Evolutionary conservation across 1,140 invertebrate genomes (phyloP).

Genomic region (Drosophila pandora): DNA sequence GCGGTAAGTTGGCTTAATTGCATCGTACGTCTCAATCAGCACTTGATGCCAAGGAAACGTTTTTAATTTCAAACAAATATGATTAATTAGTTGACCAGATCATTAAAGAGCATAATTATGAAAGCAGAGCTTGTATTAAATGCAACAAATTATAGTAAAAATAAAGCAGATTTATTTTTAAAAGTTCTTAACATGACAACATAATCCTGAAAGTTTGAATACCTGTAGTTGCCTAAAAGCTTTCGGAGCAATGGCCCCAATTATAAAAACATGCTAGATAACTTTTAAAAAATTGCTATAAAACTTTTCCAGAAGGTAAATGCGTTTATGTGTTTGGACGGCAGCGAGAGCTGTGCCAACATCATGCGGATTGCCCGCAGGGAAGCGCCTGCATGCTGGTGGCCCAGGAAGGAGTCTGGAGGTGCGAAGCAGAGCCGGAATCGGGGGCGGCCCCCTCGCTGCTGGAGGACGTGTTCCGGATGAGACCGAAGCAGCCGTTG

Average conservation of each 20-base stretch:
- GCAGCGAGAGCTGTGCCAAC: constrained; percentile 90
- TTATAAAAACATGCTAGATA: background rate
- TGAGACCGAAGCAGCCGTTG: constrained; percentile 87
- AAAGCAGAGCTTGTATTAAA: background rate
- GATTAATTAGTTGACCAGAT: too few species aligned
- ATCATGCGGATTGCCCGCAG: constrained; percentile 90
- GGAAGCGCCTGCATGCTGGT: constrained; percentile 88
- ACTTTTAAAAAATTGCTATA: background rate
- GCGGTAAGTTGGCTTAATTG: constrained; percentile 85
- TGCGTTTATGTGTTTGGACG: constrained; percentile 89
- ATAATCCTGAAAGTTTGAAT: background rate
- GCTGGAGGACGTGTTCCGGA: constrained; percentile 50
- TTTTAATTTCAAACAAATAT: too few species aligned
- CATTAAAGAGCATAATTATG: too few species aligned
- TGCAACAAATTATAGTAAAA: background rate
- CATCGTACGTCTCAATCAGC: background rate
- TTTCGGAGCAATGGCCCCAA: background rate
- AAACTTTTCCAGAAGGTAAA: constrained; percentile 85
- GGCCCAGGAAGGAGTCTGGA: constrained; percentile 87
- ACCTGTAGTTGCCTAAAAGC: background rate
- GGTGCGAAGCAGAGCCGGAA: constrained; percentile 86
- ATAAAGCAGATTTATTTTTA: too few species aligned
- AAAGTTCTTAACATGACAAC: background rate
- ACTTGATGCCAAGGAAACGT: background rate
- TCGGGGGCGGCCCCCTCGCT: constrained; percentile 22